Evolutionary conservation across 2,113 vertebrate genomes (phyloP).

Genomic region (Lepidothrix coronata): DNA sequence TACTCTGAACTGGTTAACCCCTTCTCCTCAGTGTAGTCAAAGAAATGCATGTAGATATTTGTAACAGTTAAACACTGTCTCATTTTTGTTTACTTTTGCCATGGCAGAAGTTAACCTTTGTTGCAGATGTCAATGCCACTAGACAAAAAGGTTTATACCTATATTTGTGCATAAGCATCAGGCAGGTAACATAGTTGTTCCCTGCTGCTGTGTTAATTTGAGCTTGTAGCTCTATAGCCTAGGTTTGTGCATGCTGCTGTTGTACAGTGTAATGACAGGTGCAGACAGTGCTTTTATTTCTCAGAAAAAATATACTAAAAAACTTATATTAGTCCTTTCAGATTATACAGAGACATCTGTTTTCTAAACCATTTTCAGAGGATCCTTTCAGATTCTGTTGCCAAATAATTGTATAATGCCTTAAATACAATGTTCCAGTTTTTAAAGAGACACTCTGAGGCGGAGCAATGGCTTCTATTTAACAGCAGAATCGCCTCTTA

Average conservation of each 20-base stretch:
- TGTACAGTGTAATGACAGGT: neutral
- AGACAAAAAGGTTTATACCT: neutral
- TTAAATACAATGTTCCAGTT: neutral
- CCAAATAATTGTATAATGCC: neutral
- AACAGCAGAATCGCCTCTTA: neutral
- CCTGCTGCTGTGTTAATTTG: neutral
- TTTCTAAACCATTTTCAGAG: neutral
- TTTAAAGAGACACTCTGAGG: neutral
- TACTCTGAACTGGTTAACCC: neutral
- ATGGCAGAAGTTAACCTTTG: neutral
- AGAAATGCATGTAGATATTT: neutral
- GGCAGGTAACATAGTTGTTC: neutral
- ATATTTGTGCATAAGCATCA: neutral
- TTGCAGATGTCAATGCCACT: neutral
- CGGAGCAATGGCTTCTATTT: neutral
- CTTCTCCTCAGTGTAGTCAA: neutral
- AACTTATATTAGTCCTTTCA: neutral
- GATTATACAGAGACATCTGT: neutral
- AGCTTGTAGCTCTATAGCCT: neutral
- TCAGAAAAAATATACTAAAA: neutral
- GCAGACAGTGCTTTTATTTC: neutral
- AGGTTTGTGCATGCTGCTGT: neutral
- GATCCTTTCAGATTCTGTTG: neutral
- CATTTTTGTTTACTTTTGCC: neutral
- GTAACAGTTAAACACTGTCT: neutral